These are phyloP conservation scores for Neoseiulus cucumeris DNA, from an alignment of 1,140 invertebrate genomes.

Conservation along the genomic window DNA sequence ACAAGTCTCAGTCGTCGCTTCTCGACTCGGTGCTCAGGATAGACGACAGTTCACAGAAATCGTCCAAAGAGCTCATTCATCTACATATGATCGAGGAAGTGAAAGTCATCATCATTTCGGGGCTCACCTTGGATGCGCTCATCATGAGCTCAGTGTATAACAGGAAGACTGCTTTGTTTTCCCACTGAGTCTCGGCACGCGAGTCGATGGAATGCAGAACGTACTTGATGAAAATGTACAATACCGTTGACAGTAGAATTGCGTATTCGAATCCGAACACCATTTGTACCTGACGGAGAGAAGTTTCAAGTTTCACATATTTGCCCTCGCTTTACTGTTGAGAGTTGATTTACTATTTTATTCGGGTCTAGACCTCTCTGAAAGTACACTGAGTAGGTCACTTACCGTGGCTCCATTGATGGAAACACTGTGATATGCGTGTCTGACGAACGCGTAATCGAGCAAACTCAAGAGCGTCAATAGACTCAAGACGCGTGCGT, in stretches of 20 bases:
- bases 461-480: slow-evolving; percentile 54
- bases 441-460: slow-evolving; percentile 72
- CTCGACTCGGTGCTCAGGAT: no score
- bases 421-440: slow-evolving; percentile 85
- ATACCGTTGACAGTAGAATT: slow-evolving; percentile 76
- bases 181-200: slow-evolving; percentile 91
- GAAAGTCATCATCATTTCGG: no score
- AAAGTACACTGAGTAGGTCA: not conserved
- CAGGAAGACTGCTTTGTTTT: slow-evolving; percentile 93
- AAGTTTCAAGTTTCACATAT: not conserved
- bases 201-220: slow-evolving; percentile 78
- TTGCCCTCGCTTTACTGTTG: not conserved
- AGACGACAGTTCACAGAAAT: no score
- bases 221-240: slow-evolving; percentile 90
- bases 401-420: slow-evolving; percentile 75
- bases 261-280: slow-evolving; percentile 46
- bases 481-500: slow-evolving; percentile 70
- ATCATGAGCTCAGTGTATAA: slow-evolving; percentile 90
- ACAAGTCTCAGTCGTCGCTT: no score
- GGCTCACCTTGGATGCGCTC: slow-evolving; percentile 31
- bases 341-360: not conserved
- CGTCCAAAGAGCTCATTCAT: no score
- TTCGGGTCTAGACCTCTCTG: not conserved
- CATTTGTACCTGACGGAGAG: not conserved
- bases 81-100: no score